Evolutionary conservation across 2,888 invertebrate species (phyloP), one percentile per base, ranked within the genome.

Genomic region (Erebia aethiops): DNA sequence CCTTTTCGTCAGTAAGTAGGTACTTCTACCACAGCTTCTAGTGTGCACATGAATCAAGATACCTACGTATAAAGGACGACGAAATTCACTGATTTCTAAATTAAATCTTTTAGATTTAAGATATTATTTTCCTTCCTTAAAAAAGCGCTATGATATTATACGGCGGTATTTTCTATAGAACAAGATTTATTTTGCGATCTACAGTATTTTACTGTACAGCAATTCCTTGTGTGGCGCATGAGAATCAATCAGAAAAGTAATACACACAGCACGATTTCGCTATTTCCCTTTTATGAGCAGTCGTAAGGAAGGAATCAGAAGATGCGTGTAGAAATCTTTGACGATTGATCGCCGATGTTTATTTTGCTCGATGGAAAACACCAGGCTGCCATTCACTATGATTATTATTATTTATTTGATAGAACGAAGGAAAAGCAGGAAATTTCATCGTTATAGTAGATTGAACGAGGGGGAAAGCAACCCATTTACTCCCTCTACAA

Each of bases 301-400:
- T 76, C 72, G 72, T 75, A 74, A 75, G 73, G 71, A 74, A 76
- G 71, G 71, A 75, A 77, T 76, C 75, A 75, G 60, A 71, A 74
- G 71, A 76, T 69, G 74, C 68, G 67, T 70, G 70, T 72, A 69
- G 69, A 71, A 75, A 76, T 75, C 69, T 67, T 72, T 62, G 66
- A 69, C 69, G 75, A 76, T 73, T 76, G 74, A 77, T 77, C 74
- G 72, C 69, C 66, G 65, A 71, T 74, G 72, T 74, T 73, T 77
- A 67, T 70, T 72, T 72, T 67, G 52, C 54, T 51, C 52, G 57
- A 13, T 7, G 49, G 60, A 70, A 67, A 70, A 67, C 67, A 63
- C 49, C 62, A 49, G 49, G 62, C 14, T 14, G 7, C 21, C 62
- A 49, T 46, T 62, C 21, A 46, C 62, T 62, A 49, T 62, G 62